Conservation (phyloP, 2,888 invertebrate genomes). For the Mimas tiliae region DNA sequence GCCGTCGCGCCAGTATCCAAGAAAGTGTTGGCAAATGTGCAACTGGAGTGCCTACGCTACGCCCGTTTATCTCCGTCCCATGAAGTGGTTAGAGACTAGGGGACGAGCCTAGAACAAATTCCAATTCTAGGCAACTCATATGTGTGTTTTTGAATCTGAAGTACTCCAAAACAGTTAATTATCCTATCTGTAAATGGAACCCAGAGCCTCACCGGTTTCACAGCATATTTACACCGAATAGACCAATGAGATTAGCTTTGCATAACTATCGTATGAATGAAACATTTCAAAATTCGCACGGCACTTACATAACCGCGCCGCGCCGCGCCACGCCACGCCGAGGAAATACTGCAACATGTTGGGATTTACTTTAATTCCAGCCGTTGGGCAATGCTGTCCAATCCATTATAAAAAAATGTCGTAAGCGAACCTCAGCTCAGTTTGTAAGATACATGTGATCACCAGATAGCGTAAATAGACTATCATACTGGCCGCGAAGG, state of each 20-base stretch:
- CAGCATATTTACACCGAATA: background rate
- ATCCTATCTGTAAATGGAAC: background rate
- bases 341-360: background rate
- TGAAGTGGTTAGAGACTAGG: too few species aligned
- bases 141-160: too few species aligned
- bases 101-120: too few species aligned
- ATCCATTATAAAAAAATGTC: background rate
- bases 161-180: too few species aligned
- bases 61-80: too few species aligned
- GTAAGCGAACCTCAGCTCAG: background rate
- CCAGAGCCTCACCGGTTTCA: background rate
- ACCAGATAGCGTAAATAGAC: too few species aligned
- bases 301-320: too few species aligned
- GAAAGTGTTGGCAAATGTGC: background rate
- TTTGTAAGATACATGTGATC: too few species aligned
- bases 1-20: background rate
- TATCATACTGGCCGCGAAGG: too few species aligned
- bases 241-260: background rate
- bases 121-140: too few species aligned
- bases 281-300: conserved; percentile 3
- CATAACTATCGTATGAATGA: conserved; percentile 11
- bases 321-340: background rate
- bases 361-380: background rate
- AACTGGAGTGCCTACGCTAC: too few species aligned
- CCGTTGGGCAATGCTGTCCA: background rate